Evolutionary conservation across 2,113 vertebrate species (phyloP).

Genomic region (Emberiza fucata): DNA sequence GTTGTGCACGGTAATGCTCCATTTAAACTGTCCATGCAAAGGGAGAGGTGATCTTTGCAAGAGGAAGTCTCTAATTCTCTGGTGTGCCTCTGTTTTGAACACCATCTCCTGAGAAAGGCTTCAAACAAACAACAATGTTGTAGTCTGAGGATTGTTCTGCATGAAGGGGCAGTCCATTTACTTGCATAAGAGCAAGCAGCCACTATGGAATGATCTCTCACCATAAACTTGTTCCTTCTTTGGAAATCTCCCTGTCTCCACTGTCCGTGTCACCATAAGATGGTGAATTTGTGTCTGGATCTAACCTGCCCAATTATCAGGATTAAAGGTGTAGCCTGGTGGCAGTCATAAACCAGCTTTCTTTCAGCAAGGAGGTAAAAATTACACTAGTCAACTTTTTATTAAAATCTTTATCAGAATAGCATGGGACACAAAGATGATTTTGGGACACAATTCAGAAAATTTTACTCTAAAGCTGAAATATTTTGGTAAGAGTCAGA

Average conservation of each 20-base stretch:
- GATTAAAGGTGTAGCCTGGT: background rate
- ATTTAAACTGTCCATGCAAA: background rate
- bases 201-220: background rate
- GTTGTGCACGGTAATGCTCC: background rate
- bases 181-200: accelerated
- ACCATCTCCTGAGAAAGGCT: background rate
- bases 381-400: background rate
- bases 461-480: background rate
- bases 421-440: background rate
- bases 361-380: background rate
- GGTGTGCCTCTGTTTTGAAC: background rate
- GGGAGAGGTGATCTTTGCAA: background rate
- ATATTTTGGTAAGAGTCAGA: background rate
- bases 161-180: background rate
- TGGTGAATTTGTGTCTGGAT: background rate
- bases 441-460: background rate
- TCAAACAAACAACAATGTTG: accelerated
- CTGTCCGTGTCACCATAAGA: background rate
- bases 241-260: background rate
- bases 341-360: background rate
- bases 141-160: background rate
- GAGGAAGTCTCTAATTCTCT: background rate
- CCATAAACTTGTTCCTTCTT: background rate
- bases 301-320: background rate
- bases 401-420: background rate